Base-by-base conservation (phyloP, 2,888 invertebrate genomes). In the Pristionchus maxplancki region DNA sequence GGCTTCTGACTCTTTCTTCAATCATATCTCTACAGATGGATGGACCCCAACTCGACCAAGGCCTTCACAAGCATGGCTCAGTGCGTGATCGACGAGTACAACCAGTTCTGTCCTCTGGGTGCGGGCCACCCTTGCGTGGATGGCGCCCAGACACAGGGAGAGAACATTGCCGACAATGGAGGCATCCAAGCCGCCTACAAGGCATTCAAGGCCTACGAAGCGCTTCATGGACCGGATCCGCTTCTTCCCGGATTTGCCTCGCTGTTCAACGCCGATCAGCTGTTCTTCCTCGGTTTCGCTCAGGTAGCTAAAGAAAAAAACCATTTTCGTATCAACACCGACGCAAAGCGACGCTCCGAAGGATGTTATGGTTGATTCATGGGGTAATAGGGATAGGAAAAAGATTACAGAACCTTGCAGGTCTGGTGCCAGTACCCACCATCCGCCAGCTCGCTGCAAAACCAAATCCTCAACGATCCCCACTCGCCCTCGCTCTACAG, bases 151-250 rank as follows among this genome's bases (percentile, higher is more conserved):
- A 96, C 96, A 5, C 94, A 96, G 58, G 96, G 96, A 31, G 96
- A 31, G 93, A 96, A 96, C 92, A 96, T 96, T 88, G 96, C 96
- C 4, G 96, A 96, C 91, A 96, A 96, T 92, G 96, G 96, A 86
- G 93, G 91, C 3, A 90, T 93, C 62, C 92, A 93, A 58, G 90
- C 93, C 3, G 92, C 93, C 11, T 93, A 90, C 91, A 89, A 90
- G 44, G 93, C 93, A 53, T 93, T 91, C 91, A 89, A 90, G 9
- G 89, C 89, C 0, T 92, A 93, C 78, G 89, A 91, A 67, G 89
- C 90, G 2, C 89, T 92, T 24, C 89, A 91, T 53, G 93, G 93
- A 62, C 91, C 91, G 15, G 93, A 93, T 81, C 91, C 93, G 64
- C 92, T 90, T 4, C 90, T 93, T 13, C 92, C 93, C 15, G 93